Conservation (phyloP, 2,113 vertebrate species). For the Machaerirhynchus nigripectus region DNA sequence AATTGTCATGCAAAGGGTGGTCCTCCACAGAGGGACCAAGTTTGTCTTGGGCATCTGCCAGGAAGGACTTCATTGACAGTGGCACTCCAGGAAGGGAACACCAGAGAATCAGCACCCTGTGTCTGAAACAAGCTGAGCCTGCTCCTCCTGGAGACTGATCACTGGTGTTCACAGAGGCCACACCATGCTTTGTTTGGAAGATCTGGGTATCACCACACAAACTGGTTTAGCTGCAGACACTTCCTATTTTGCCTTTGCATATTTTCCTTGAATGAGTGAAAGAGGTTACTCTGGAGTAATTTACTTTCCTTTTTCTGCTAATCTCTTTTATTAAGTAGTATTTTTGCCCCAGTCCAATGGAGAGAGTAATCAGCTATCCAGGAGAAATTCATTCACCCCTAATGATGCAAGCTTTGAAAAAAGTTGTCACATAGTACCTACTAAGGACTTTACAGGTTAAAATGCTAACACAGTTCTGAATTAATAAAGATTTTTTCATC, state of each 20-base stretch:
- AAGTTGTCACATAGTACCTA: neutral
- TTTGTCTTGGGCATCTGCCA: neutral
- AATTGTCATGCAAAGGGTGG: neutral
- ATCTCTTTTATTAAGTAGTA: neutral
- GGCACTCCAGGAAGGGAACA: neutral
- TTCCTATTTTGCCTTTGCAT: neutral
- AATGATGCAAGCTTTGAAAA: neutral
- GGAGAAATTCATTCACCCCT: neutral
- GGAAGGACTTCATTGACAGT: neutral
- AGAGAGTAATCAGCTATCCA: neutral
- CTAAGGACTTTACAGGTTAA: neutral
- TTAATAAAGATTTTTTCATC: neutral
- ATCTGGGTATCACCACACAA: neutral
- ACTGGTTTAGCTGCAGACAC: neutral
- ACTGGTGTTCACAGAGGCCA: neutral
- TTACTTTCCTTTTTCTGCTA: neutral
- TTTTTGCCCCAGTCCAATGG: neutral
- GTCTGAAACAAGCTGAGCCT: neutral
- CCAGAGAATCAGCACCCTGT: neutral
- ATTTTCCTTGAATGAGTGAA: neutral
- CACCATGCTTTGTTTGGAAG: neutral
- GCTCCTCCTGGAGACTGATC: neutral
- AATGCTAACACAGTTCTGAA: neutral
- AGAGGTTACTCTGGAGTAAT: neutral
- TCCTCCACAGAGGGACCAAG: neutral